Evolutionary conservation across 2,797 vertebrate genomes (phyloP), one percentile per base, ranked within the genome.

Genomic region (Gambusia yucatana): DNA sequence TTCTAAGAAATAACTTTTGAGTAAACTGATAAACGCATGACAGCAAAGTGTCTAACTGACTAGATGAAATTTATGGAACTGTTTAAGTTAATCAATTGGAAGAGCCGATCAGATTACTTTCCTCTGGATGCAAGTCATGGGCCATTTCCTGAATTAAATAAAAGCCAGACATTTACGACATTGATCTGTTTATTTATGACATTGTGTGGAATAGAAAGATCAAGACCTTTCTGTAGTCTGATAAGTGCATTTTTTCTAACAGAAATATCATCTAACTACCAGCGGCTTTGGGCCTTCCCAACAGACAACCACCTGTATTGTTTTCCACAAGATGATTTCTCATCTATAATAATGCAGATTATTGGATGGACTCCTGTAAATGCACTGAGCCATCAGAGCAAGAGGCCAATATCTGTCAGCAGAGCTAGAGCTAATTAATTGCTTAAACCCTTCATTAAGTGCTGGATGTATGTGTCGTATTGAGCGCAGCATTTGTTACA

Each of bases 331-430:
- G 65, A 39, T 50, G 30, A 83, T 87, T 84, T 80, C 82, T 84
- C 79, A 57, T 84, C 39, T 65, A 33, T 81, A 77, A 82, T 89
- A 73, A 89, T 90, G 82, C 52, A 82, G 76, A 86, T 84, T 82
- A 88, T 73, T 55, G 73, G 55, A 82, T 41, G 44, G 77, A 8
- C 33, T 22, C 20, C 76, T 61, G 73, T 81, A 81, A 89, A 86
- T 82, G 73, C 76, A 77, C 7, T 20, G 55, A 39, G 17, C 74
- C 82, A 16, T 84, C 76, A 81, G 52, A 84, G 67, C 80, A 81
- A 71, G 82, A 79, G 65, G 87, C 91, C 87, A 80, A 88, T 88
- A 87, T 75, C 50, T 75, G 25, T 77, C 48, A 55, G 76, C 61
- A 52, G 61, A 69, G 80, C 43, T 30, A 52, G 25, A 61, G 16